Evolutionary conservation across 2,888 invertebrate genomes (phyloP), one percentile per base, ranked within the genome.

Genomic region (Ecdyonurus torrentis): DNA sequence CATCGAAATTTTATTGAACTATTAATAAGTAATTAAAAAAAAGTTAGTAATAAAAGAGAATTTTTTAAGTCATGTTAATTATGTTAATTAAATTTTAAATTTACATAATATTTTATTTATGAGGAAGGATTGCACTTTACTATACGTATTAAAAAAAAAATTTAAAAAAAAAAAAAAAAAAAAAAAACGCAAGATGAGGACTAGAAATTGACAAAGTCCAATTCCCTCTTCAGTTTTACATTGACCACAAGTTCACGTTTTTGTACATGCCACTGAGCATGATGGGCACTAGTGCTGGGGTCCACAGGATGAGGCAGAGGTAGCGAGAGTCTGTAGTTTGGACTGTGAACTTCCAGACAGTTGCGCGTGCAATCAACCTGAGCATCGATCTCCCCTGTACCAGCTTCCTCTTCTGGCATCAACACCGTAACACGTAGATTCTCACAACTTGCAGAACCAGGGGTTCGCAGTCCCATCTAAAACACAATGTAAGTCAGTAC

Each of bases 171-270:
- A n/a, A n/a, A n/a, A n/a, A n/a, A n/a, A n/a, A n/a, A n/a, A n/a
- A n/a, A n/a, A n/a, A n/a, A n/a, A n/a, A n/a, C n/a, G n/a, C n/a
- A n/a, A n/a, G n/a, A n/a, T n/a, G n/a, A n/a, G n/a, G n/a, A 61
- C 79, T 80, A 93, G 76, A 94, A 93, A 76, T 95, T 94, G 61
- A 93, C 77, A 73, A 80, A 85, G 77, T 95, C 94, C 68, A 89
- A 83, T 73, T 94, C 93, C 63, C 94, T 80, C 65, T 81, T 78
- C 74, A 94, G 79, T 65, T 81, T 81, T 60, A 94, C 76, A 3
- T 85, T 88, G 58, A 95, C 77, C 62, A 81, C 79, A 64, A 95
- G 77, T 58, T 80, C 83, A 67, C 83, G 81, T 23, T 76, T 75
- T 10, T 82, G 81, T 1, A 77, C 71, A 70, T 91, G 84, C 85